Evolutionary conservation across 2,888 invertebrate genomes (phyloP).

Genomic region (Arctia plantaginis): DNA sequence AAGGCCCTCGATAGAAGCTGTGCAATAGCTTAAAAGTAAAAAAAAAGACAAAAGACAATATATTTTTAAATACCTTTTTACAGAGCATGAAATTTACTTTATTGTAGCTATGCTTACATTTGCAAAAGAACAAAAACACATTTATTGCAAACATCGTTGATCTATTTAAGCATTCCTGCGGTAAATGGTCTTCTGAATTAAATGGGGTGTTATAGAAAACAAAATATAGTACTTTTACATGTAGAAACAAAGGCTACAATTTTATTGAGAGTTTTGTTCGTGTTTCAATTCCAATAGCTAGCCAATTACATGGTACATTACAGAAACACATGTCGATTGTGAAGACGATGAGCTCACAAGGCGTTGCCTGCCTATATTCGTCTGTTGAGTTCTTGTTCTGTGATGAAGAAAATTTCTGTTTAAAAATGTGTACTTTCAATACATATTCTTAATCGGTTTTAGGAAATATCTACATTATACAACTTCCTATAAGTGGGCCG

Average conservation of each 20-base stretch:
- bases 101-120: not conserved
- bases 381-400: conserved; percentile 36
- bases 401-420: conserved; percentile 12
- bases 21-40: too few species aligned
- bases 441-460: not conserved
- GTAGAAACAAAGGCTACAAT: conserved; percentile 42
- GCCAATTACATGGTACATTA: conserved; percentile 61
- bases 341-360: conserved; percentile 40
- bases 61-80: not conserved
- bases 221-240: conserved; percentile 24
- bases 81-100: not conserved
- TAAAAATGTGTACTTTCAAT: conserved; percentile 9
- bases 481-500: not conserved
- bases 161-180: not conserved
- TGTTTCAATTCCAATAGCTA: conserved; percentile 55
- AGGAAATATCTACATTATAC: not conserved
- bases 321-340: conserved; percentile 51
- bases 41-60: too few species aligned
- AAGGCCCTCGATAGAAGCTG: too few species aligned
- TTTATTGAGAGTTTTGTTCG: conserved; percentile 49
- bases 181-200: conserved; percentile 24
- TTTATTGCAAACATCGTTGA: not conserved
- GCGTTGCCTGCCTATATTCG: conserved; percentile 24
- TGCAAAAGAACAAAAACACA: not conserved
- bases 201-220: conserved; percentile 29